These are phyloP conservation scores for Urocynchramus pylzowi DNA, from an alignment of 2,113 vertebrate species.

Conservation along the genomic window DNA sequence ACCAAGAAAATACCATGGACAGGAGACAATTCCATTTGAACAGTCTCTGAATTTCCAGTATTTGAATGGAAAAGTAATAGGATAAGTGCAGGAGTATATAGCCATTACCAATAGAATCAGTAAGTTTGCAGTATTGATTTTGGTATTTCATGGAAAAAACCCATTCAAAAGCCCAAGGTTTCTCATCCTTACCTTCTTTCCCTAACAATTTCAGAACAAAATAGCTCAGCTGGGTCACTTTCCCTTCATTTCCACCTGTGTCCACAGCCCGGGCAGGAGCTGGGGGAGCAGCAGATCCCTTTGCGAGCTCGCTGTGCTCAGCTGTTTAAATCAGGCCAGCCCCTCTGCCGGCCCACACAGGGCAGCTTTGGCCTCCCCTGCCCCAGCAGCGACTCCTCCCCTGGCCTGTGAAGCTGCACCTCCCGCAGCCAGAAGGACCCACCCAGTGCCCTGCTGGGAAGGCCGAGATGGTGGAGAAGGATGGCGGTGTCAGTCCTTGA, in stretches of 20 bases:
- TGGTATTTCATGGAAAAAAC: neutral
- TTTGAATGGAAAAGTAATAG: neutral
- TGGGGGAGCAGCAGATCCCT: neutral
- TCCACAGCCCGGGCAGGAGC: neutral
- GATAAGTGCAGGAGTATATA: neutral
- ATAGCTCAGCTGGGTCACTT: neutral
- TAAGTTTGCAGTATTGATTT: neutral
- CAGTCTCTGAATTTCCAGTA: neutral
- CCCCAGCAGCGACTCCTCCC: accelerated
- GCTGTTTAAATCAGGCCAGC: no score
- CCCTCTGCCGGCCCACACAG: neutral
- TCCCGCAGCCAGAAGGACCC: neutral
- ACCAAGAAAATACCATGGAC: neutral
- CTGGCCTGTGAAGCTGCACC: neutral
- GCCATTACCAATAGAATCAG: neutral
- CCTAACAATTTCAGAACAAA: neutral
- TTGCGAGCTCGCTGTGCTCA: neutral
- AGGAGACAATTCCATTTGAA: neutral
- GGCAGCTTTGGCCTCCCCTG: neutral
- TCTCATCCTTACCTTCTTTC: neutral
- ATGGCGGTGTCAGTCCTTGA: neutral
- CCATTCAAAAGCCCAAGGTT: neutral
- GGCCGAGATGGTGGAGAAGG: accelerated
- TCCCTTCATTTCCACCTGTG: neutral
- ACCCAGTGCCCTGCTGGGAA: accelerated